phyloP scores from a whole-genome alignment of 2,888 invertebrate species.

The Dicyrtomina minuta region DNA sequence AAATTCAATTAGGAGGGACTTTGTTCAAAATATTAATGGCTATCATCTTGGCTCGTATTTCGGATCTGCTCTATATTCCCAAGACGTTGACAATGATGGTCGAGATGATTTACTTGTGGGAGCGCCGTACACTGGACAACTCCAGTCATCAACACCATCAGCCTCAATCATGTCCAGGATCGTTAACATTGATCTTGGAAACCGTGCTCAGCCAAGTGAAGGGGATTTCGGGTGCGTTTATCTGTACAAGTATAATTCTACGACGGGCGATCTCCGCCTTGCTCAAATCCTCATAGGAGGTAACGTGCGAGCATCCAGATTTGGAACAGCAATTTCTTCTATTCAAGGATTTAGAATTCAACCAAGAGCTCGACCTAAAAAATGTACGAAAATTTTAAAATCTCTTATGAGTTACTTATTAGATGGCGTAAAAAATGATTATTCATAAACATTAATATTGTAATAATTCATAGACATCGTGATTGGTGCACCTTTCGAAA shows the following conservation, averaged over 20 bases:
- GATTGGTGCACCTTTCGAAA: not conserved
- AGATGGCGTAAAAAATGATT: no score
- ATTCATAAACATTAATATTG: not conserved
- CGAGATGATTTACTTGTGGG: not conserved
- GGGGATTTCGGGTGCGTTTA: not conserved
- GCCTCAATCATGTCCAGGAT: not conserved
- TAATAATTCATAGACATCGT: not conserved
- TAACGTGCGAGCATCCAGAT: not conserved
- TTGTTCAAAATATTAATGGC: not conserved
- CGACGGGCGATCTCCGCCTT: not conserved
- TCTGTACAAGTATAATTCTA: not conserved
- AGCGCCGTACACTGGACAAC: not conserved
- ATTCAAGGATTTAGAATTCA: not conserved
- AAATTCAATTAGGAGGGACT: no score
- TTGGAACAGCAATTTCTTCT: not conserved
- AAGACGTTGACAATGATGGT: not conserved
- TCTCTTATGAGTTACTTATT: no score
- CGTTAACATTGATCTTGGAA: not conserved
- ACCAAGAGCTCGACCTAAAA: no score
- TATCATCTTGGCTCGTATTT: slow-evolving; percentile 3
- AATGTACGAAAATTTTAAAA: no score
- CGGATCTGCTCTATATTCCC: not conserved
- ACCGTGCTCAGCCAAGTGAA: not conserved
- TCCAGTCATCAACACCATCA: no score
- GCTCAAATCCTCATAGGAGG: not conserved